Base-by-base conservation (phyloP, 2,888 invertebrate genomes). In the Temnothorax ravouxi region DNA sequence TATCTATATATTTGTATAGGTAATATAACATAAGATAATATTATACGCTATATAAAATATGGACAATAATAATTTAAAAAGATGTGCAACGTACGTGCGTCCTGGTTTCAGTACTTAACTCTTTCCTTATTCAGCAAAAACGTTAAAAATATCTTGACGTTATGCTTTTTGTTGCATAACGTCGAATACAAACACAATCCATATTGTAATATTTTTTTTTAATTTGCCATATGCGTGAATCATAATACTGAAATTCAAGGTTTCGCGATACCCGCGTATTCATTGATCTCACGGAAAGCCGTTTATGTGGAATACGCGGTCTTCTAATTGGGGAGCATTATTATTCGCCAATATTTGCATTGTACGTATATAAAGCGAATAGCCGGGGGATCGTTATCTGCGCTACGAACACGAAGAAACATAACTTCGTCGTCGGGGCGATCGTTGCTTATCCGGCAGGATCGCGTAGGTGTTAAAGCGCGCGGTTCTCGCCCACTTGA, bases 401-500 rank as follows among this genome's bases (percentile, higher is more conserved):
- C 66, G 72, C 41, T 69, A 82, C 71, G 84, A 67, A 87, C 85
- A 85, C 84, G 84, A 56, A 76, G 83, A 75, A 59, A 81, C 84
- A 83, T 89, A 89, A 89, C 88, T 89, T 83, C 76, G 81, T 81
- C 80, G 77, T 67, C 83, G 52, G 74, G 72, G 76, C 74, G 86
- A 85, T 88, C 85, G 83, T 82, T 79, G 72, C 84, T 89, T 89
- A 89, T 89, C 88, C 89, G 66, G 84, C 67, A 85, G 85, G 87
- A 90, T 87, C 88, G 89, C 88, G 92, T 92, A 88, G 92, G 92
- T 85, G 92, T 92, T 86, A 84, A 91, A 91, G 88, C 91, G 90
- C 91, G 88, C 86, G 88, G 86, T 90, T 88, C 85, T 88, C 92
- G 91, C 92, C 92, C 91, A 92, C 92, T 82, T 89, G 88, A 90